Conservation (phyloP, 2,888 invertebrate species). For the Ophion costatus region DNA sequence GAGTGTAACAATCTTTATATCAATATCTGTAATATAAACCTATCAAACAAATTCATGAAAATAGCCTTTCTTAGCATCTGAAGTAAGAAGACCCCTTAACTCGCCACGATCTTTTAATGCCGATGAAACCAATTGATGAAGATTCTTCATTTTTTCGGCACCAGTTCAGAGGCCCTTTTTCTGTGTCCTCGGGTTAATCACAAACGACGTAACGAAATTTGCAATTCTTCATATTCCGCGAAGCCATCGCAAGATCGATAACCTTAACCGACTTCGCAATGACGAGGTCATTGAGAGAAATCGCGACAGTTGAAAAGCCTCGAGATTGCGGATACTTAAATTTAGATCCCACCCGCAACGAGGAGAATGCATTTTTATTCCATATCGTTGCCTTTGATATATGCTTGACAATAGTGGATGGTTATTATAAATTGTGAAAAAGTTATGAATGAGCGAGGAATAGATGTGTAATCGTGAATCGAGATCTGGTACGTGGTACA, state of each 20-base stretch:
- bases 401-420: neutral
- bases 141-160: neutral
- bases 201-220: neutral
- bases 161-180: neutral
- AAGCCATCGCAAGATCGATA: conserved; percentile 35
- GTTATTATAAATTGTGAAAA: conserved; percentile 40
- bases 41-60: too few relatives aligned
- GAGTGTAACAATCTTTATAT: too few relatives aligned
- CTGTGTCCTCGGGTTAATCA: neutral
- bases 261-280: conserved; percentile 53
- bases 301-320: conserved; percentile 12
- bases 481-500: conserved; percentile 28
- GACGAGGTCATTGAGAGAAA: conserved; percentile 37
- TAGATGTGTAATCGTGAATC: conserved; percentile 24
- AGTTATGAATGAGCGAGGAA: conserved; percentile 18
- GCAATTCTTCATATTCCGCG: conserved; percentile 3
- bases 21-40: too few relatives aligned
- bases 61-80: too few relatives aligned
- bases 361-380: neutral
- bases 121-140: neutral
- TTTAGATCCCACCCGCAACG: neutral
- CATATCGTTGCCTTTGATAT: neutral
- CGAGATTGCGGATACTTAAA: neutral
- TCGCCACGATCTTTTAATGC: neutral
- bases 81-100: too few relatives aligned